phyloP scores from a whole-genome alignment of 2,888 invertebrate genomes.

The Drosophila maculinotata region DNA sequence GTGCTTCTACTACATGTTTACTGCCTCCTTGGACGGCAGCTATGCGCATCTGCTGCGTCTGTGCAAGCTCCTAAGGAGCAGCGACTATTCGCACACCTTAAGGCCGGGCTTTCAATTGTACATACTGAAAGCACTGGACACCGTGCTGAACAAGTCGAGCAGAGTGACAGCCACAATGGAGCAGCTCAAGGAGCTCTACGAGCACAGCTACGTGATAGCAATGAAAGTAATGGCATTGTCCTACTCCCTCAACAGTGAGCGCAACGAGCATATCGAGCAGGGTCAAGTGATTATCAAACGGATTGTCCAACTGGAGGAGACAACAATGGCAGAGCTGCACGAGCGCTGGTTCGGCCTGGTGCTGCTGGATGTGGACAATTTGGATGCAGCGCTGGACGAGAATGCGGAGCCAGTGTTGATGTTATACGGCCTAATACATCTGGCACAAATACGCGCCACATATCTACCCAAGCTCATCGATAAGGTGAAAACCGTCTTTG shows the following conservation, averaged over 20 bases:
- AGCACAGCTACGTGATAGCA: slow-evolving; percentile 73
- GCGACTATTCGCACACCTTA: slow-evolving; percentile 80
- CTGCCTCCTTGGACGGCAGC: slow-evolving; percentile 55
- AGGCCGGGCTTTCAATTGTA: slow-evolving; percentile 78
- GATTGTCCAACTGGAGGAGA: slow-evolving; percentile 54
- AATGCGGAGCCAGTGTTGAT: slow-evolving; percentile 82
- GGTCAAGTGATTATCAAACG: slow-evolving; percentile 63
- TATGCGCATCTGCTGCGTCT: slow-evolving; percentile 72
- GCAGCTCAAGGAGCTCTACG: slow-evolving; percentile 54
- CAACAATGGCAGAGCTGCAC: slow-evolving; percentile 68
- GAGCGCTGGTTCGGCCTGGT: slow-evolving; percentile 71
- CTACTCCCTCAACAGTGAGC: slow-evolving; percentile 48
- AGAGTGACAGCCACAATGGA: slow-evolving; percentile 40
- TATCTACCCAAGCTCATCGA: slow-evolving; percentile 74
- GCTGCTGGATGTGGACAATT: slow-evolving; percentile 76
- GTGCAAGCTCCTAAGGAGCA: slow-evolving; percentile 65
- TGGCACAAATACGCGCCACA: slow-evolving; percentile 72
- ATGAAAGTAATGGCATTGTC: slow-evolving; percentile 83
- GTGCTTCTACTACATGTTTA: slow-evolving; percentile 83
- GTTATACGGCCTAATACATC: slow-evolving; percentile 80
- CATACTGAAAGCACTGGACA: slow-evolving; percentile 73
- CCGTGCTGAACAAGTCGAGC: slow-evolving; percentile 60
- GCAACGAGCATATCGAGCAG: slow-evolving; percentile 31
- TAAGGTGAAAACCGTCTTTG: slow-evolving; percentile 77
- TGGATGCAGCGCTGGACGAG: slow-evolving; percentile 82